Percentiles rank a stretch among this genome's conserved stretches.
Evolutionary conservation across 2,888 invertebrate genomes (phyloP).

Genomic region (Malacosoma neustria): DNA sequence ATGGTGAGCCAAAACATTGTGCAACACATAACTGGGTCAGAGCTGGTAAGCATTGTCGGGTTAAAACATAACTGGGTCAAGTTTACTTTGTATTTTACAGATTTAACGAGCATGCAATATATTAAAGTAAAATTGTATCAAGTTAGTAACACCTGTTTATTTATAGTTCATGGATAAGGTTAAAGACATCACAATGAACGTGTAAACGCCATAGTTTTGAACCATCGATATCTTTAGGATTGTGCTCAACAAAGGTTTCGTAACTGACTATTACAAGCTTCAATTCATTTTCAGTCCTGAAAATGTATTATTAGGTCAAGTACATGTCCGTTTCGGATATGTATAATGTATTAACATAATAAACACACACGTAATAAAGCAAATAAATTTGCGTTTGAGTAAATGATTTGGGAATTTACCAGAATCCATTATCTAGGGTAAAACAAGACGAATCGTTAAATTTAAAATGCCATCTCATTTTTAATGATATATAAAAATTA

Average conservation of each 20-base stretch:
- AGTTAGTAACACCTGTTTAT: constrained; percentile 1
- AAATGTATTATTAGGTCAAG: constrained; percentile 21
- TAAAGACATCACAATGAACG: constrained; percentile 2
- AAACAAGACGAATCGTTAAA: no score
- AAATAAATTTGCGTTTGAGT: background rate
- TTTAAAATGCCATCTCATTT: no score
- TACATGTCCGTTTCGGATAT: constrained; percentile 14
- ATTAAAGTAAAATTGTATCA: background rate
- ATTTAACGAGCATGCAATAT: constrained; percentile 1
- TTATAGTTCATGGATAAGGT: background rate
- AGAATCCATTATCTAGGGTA: no score
- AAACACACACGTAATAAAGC: background rate
- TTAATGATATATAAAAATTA: no score
- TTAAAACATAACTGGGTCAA: constrained; percentile 46
- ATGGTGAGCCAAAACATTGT: constrained; percentile 39
- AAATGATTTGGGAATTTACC: background rate
- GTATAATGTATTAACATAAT: constrained; percentile 10
- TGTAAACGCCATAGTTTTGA: constrained; percentile 11
- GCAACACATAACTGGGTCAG: constrained; percentile 53
- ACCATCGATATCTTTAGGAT: constrained; percentile 10
- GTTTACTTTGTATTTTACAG: constrained; percentile 24
- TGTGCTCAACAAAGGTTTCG: constrained; percentile 8
- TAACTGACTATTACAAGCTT: constrained; percentile 9
- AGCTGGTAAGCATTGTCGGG: constrained; percentile 35
- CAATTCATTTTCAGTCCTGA: constrained; percentile 8